phyloP scores from a whole-genome alignment of 2,888 invertebrate species.

The Stomorhina lunata region DNA sequence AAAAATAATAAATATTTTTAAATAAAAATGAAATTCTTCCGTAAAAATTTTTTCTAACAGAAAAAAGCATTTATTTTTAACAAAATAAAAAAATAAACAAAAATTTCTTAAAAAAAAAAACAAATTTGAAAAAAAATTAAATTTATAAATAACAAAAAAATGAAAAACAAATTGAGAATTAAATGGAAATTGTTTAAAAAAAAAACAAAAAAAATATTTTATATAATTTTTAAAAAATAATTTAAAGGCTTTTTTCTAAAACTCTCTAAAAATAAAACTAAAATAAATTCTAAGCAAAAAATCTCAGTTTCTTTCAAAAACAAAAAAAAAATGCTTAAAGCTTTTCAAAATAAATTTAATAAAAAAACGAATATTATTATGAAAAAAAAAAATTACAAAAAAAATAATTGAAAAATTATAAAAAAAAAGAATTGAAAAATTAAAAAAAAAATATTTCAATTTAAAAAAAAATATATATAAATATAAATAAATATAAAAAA shows the following conservation, averaged over 20 bases:
- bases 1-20: conserved; percentile 29
- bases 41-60: conserved; percentile 59
- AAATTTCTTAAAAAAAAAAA: conserved; percentile 44
- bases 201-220: conserved; percentile 67
- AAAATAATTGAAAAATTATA: conserved; percentile 23
- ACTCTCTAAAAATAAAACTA: conserved; percentile 70
- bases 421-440: too few relatives aligned
- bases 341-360: conserved; percentile 34
- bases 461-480: background rate
- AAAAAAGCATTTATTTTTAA: conserved; percentile 66
- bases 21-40: conserved; percentile 60
- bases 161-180: conserved; percentile 52
- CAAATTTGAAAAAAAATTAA: background rate
- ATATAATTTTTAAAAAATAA: conserved; percentile 67
- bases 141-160: conserved; percentile 32
- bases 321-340: conserved; percentile 49
- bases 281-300: too few relatives aligned
- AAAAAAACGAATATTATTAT: conserved; percentile 35
- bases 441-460: too few relatives aligned
- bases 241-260: conserved; percentile 72
- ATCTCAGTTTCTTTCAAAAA: background rate
- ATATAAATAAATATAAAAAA: conserved; percentile 13
- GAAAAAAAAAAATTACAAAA: conserved; percentile 3
- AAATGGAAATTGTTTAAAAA: too few relatives aligned
- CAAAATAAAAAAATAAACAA: conserved; percentile 47